Evolutionary conservation across 2,888 invertebrate species (phyloP).

Genomic region (Cephalotes varians): DNA sequence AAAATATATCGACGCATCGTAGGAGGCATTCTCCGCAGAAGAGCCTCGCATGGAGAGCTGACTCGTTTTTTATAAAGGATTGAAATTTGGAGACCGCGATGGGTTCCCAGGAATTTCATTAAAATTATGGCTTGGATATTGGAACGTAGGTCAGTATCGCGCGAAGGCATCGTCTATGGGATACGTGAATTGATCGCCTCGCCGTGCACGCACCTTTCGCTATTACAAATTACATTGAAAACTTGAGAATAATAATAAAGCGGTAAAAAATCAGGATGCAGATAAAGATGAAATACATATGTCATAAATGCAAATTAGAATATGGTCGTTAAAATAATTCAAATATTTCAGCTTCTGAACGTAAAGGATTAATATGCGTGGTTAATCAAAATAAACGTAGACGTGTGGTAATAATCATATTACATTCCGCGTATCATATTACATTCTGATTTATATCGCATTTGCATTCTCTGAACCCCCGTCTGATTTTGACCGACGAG

Average conservation of each 20-base stretch:
- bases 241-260: background rate
- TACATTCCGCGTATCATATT: constrained; percentile 8
- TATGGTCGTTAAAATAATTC: background rate
- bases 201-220: background rate
- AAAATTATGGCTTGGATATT: constrained; percentile 84
- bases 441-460: constrained; percentile 32
- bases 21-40: constrained; percentile 56
- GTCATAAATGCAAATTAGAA: background rate
- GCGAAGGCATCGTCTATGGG: constrained; percentile 79
- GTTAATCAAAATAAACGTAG: background rate
- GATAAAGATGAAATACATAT: background rate
- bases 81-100: constrained; percentile 81
- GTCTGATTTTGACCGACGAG: constrained; percentile 45
- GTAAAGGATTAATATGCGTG: background rate
- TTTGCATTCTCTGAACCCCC: constrained; percentile 14
- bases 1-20: constrained; percentile 54
- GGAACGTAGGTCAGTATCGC: constrained; percentile 76
- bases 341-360: background rate
- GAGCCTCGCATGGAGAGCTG: constrained; percentile 31
- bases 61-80: constrained; percentile 78
- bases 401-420: background rate
- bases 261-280: too few species aligned
- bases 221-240: background rate
- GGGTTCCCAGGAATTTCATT: constrained; percentile 83
- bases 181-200: constrained; percentile 76